phyloP scores from a whole-genome alignment of 2,113 vertebrate genomes.

The Sylvilagus bachmani region DNA sequence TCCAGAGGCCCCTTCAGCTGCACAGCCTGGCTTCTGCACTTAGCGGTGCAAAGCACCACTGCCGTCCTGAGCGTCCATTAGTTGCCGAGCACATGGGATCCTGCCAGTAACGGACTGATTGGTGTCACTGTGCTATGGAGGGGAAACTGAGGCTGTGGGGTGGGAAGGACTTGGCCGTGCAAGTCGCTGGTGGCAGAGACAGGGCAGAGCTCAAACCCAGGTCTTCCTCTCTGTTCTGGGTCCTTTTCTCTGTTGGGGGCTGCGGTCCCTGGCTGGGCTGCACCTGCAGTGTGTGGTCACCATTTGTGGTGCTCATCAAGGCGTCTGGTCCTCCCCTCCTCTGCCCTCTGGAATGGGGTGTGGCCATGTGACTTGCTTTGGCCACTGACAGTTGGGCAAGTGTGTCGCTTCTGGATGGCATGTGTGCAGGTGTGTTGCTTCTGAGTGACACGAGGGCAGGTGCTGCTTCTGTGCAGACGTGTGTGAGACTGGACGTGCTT shows the following conservation, averaged over 20 bases:
- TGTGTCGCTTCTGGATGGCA: too few species aligned
- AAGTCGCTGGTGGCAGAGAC: background rate
- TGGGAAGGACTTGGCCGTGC: background rate
- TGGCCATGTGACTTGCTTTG: background rate
- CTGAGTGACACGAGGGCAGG: background rate
- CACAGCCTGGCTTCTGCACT: background rate
- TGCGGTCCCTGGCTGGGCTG: background rate
- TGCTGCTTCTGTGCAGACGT: background rate
- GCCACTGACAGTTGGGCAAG: background rate
- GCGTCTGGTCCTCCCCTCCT: background rate
- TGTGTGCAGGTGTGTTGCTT: background rate
- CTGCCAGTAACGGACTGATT: fast-evolving
- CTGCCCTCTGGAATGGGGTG: background rate
- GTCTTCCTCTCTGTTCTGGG: background rate
- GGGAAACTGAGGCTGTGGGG: background rate
- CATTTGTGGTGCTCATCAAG: background rate
- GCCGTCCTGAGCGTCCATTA: background rate
- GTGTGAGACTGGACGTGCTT: fast-evolving
- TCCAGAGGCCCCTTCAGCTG: background rate
- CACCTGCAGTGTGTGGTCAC: background rate
- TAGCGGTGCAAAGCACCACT: background rate
- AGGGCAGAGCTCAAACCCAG: background rate
- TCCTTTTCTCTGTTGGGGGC: background rate
- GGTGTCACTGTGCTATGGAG: background rate
- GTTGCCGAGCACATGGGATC: background rate